Conservation (phyloP, 2,113 vertebrate species). For the Ceratotherium simum region DNA sequence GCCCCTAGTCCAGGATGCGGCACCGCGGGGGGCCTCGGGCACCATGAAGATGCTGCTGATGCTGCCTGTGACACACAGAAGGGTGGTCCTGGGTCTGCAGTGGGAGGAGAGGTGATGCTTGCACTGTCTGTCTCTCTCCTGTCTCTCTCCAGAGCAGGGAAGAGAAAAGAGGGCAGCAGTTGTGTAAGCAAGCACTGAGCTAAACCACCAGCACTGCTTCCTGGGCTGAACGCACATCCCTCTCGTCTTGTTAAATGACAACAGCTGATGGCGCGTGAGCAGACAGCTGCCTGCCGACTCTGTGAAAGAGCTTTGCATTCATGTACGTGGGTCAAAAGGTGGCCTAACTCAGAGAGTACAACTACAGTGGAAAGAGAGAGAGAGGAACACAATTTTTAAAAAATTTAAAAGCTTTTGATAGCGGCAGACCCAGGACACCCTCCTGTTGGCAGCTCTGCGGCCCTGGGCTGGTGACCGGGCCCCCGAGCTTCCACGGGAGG, state of each 20-base stretch:
- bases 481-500: conserved; percentile 43
- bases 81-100: conserved; percentile 94
- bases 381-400: neutral
- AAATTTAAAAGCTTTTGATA: neutral
- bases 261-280: neutral
- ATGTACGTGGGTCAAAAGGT: neutral
- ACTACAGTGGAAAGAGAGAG: neutral
- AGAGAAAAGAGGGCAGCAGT: neutral
- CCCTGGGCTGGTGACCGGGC: neutral
- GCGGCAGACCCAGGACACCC: conserved; percentile 43
- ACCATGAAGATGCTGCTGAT: conserved; percentile 90
- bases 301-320: neutral
- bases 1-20: conserved; percentile 93
- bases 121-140: neutral
- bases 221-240: neutral
- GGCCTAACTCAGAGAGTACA: neutral
- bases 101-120: neutral
- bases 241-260: neutral
- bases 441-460: conserved; percentile 8
- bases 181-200: neutral
- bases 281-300: neutral
- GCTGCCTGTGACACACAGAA: conserved; percentile 94
- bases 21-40: too few relatives aligned
- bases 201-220: neutral
- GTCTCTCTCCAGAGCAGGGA: neutral